Conservation (phyloP, 2,888 invertebrate species). For the Macropis europaea region DNA sequence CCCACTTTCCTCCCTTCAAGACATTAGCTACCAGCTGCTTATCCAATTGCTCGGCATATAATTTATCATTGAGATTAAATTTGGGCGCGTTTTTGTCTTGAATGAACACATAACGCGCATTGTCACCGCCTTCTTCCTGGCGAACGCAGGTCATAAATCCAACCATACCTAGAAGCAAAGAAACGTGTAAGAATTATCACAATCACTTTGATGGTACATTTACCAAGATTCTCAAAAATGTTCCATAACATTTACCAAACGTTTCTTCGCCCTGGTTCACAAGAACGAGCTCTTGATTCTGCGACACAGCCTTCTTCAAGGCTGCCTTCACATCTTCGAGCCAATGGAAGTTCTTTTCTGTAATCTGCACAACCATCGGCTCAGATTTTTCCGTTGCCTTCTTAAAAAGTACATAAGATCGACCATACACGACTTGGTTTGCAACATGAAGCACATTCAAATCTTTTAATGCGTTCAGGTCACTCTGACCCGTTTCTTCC, state of each 20-base stretch:
- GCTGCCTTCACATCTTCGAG: constrained; percentile 89
- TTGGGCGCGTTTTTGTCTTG: constrained; percentile 84
- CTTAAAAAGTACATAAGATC: constrained; percentile 86
- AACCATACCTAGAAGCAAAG: constrained; percentile 85
- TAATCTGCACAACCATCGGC: constrained; percentile 84
- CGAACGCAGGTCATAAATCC: constrained; percentile 95
- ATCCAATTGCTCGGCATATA: constrained; percentile 84
- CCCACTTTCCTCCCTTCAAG: constrained; percentile 90
- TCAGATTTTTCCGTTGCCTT: constrained; percentile 79
- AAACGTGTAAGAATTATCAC: background rate
- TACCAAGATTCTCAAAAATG: background rate
- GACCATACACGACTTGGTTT: constrained; percentile 84
- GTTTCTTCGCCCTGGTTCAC: constrained; percentile 86
- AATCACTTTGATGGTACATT: background rate
- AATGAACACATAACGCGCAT: constrained; percentile 87
- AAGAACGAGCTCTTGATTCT: constrained; percentile 84
- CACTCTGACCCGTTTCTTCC: constrained; percentile 83
- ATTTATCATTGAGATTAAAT: constrained; percentile 82
- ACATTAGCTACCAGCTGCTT: constrained; percentile 94
- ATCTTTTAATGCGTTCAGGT: constrained; percentile 60
- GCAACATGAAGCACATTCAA: constrained; percentile 82
- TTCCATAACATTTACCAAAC: constrained; percentile 60
- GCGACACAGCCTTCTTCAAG: constrained; percentile 84
- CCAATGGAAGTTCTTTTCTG: constrained; percentile 89
- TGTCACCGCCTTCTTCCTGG: constrained; percentile 91